Evolutionary conservation across 2,113 vertebrate genomes (phyloP), one percentile per base, ranked within the genome.

Genomic region (Laticauda laticaudata): DNA sequence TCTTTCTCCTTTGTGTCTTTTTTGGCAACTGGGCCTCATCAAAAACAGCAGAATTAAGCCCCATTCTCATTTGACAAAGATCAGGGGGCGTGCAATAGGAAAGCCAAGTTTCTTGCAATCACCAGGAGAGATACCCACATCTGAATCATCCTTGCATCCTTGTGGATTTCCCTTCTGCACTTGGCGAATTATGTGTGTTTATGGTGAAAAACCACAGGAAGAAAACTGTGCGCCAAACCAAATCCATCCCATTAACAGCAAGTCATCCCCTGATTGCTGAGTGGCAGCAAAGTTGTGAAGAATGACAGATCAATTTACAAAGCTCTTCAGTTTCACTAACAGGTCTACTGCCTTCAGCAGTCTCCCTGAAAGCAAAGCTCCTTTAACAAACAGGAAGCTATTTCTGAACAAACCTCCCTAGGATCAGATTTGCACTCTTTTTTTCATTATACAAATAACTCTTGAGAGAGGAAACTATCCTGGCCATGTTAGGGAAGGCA

Each of bases 11-110:
- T 89, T 91, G 81, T 92, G 95, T 96, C 92, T 94, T 95, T 88
- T 55, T 95, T 96, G 48, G 93, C 96, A 97, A 95, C 20, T 85
- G 93, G 57, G 34, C 92, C 93, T 86, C 95, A 94, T 95, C 95
- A 89, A 75, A 95, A 87, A 93, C 93, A 94, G 18, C 10, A 85
- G 45, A 91, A 95, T 96, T 94, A 96, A 93, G 9, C 91, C 15
- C 92, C 39, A 89, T 94, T 95, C 43, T 48, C 57, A 86, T 89
- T 93, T 93, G 91, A 69, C 24, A 92, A 91, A 34, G 14, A 94
- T 45, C 90, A 48, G 91, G 92, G 93, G 53, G 43, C 9, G 90
- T 92, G 34, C 91, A 53, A 89, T 48, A 92, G 93, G 90, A 95
- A 94, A 29, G 81, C 45, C 69, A 75, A 39, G 18, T 57, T 48